Conservation (phyloP, 92 coral and sea anemone genomes). For the Virgularia gustaviana region DNA sequence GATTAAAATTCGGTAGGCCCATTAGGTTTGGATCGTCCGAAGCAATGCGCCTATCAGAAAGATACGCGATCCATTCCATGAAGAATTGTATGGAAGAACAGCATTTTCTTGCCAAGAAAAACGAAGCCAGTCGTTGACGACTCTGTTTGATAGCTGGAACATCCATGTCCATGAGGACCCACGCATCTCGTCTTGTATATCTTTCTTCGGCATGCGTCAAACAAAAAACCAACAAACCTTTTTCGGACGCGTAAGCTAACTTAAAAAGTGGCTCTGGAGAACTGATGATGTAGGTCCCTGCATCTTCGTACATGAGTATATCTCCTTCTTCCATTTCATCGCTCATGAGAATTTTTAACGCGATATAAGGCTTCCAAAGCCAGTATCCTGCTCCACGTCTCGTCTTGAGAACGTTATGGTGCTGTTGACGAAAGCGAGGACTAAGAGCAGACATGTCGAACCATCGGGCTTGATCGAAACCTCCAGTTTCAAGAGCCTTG, state of each 20-base stretch:
- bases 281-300: background rate
- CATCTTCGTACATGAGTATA: background rate
- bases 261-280: background rate
- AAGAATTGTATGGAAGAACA: background rate
- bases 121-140: background rate
- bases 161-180: slow-evolving; percentile 1
- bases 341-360: background rate
- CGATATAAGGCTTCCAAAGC: background rate
- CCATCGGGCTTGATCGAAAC: background rate
- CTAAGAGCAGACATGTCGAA: background rate
- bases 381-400: slow-evolving; percentile 2
- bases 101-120: background rate
- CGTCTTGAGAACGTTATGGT: background rate
- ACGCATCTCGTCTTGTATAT: background rate
- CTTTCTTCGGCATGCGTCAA: background rate
- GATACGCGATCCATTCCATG: slow-evolving; percentile 1
- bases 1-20: background rate
- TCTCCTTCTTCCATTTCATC: background rate
- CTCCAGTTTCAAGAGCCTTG: background rate
- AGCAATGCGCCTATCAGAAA: background rate
- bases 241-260: background rate
- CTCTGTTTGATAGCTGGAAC: background rate
- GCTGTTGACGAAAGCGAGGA: background rate
- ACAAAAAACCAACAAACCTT: background rate
- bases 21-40: background rate